phyloP scores from a whole-genome alignment of 2,797 vertebrate genomes.

The Channallabes apus region DNA sequence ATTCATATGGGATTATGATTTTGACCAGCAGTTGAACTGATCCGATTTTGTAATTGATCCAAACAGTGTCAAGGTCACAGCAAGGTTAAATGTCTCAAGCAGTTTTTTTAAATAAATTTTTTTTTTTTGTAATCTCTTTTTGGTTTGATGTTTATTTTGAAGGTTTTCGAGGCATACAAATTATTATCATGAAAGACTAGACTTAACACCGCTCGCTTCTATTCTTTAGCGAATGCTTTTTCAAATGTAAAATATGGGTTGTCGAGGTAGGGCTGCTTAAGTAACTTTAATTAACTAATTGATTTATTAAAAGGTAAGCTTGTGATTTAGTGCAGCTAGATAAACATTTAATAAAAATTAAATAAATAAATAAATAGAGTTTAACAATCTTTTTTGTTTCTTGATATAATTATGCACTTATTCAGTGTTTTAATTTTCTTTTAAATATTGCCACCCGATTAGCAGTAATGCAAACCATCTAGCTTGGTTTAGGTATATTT shows the following conservation, averaged over 20 bases:
- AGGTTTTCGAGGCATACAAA: too few relatives aligned
- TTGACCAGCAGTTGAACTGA: not conserved
- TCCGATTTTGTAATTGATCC: slow-evolving; percentile 1
- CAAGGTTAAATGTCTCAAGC: not conserved
- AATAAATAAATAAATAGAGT: not conserved
- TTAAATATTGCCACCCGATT: not conserved
- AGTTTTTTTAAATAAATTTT: not conserved
- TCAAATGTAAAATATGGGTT: not conserved
- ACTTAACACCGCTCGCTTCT: not conserved
- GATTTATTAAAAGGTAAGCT: not conserved
- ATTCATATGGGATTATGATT: not conserved
- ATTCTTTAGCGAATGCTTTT: not conserved
- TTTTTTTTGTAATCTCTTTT: too few relatives aligned
- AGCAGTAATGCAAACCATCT: not conserved
- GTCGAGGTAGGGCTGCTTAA: not conserved
- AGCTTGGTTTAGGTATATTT: not conserved
- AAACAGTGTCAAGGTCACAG: not conserved
- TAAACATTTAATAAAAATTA: not conserved
- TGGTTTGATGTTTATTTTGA: too few relatives aligned
- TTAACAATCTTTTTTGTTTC: not conserved
- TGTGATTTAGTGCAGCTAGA: not conserved
- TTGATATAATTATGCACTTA: not conserved
- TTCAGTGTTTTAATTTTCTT: not conserved
- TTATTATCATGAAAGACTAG: not conserved
- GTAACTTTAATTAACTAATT: not conserved